Evolutionary conservation across 2,888 invertebrate species (phyloP), one percentile per base, ranked within the genome.

Genomic region (Crocallis elinguaria): DNA sequence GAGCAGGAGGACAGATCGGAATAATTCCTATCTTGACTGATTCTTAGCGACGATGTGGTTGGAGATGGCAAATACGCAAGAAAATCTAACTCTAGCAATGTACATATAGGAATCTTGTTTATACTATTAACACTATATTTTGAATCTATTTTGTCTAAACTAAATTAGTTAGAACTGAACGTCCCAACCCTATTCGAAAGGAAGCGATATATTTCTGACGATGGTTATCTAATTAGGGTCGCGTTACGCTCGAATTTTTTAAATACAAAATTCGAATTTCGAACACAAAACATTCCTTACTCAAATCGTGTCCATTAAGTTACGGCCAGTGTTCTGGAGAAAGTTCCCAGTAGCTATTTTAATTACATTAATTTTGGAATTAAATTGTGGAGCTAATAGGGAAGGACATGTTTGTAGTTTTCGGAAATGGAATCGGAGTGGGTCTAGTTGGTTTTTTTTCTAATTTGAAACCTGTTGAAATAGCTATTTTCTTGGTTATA

Each of bases 161-260:
- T 19, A 19, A 19, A 19, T 4, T 6, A 19, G 6, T 4, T 1
- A 12, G 39, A 36, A 36, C 30, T 29, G 12, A 19, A 37, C 27
- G 42, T 19, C 4, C 4, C 53, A 60, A 45, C 66, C 68, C 73
- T 68, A 64, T 61, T 61, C 2, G 25, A 59, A 66, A 66, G 77
- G 79, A 77, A 79, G 64, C 77, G 63, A 76, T 79, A 79, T 76
- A 74, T 79, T 57, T 70, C 66, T 70, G 64, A 58, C 64, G 79
- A 79, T 79, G 71, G 63, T 71, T 73, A 77, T 79, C 80, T 77
- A 71, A 77, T 79, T 74, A 72, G 71, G 77, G 62, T 62, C 66
- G 61, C 62, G 57, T 73, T 70, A 72, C 74, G 75, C 66, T 75
- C 60, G 66, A 66, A 64, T 70, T 70, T 71, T 66, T 64, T 62